Evolutionary conservation across 2,797 vertebrate genomes (phyloP).

Genomic region (Nyctalus aviator): DNA sequence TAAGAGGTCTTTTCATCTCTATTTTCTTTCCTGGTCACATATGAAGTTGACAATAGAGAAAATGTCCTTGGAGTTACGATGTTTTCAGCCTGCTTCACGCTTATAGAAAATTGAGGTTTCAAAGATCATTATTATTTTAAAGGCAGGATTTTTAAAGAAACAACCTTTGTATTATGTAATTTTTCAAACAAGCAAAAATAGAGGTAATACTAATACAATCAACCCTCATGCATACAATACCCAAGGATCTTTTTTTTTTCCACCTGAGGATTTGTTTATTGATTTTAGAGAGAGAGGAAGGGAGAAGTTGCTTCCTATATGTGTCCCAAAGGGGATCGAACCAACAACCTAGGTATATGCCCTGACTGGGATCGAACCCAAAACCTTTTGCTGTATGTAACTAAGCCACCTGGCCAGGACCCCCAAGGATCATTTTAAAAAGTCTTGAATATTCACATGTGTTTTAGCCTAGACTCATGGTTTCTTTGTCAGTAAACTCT

Average conservation of each 20-base stretch:
- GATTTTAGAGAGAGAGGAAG: not conserved
- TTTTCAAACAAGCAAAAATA: slow-evolving; percentile 17
- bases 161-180: not conserved
- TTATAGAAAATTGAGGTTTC: not conserved
- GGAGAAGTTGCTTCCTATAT: not conserved
- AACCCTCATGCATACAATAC: not conserved
- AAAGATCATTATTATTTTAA: slow-evolving; percentile 13
- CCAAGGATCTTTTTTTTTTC: not conserved
- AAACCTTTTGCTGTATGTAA: not conserved
- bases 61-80: not conserved
- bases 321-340: not conserved
- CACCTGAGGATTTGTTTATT: not conserved
- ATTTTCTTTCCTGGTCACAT: slow-evolving; percentile 16
- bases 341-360: not conserved
- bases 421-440: not conserved
- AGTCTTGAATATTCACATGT: not conserved
- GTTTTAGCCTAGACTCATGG: not conserved
- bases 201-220: not conserved
- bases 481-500: slow-evolving; percentile 34
- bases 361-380: not conserved
- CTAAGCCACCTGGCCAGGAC: not conserved
- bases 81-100: not conserved
- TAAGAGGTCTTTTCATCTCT: not conserved
- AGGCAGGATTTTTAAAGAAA: not conserved
- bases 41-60: slow-evolving; percentile 17